Evolutionary conservation across 92 coral and sea anemone species (phyloP), one percentile per base, ranked within the genome.

Genomic region (Phenganax stokvisi): DNA sequence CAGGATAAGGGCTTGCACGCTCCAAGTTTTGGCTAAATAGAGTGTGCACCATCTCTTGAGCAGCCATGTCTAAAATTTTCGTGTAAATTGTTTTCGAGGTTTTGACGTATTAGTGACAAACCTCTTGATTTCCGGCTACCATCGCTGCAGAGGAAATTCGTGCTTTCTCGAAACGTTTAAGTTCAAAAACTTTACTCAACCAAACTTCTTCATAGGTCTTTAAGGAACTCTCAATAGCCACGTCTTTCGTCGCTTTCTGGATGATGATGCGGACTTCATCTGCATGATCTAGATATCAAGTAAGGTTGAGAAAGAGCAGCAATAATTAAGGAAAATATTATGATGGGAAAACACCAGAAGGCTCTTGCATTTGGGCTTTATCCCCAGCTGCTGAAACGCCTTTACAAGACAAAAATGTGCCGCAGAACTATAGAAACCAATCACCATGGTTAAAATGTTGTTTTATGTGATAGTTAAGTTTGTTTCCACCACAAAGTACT

Each of bases 191-290:
- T 85, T 96, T 96, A 83, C 99, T 96, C 80, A 96, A 76, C 99
- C 99, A 96, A 58, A 96, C 99, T 76, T 96, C 99, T 78, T 96
- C 99, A 58, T 96, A 96, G 10, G 99, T 96, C 83, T 90, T 96
- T 12, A 96, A 87, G 16, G 99, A 92, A 75, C 96, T 92, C 84
- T 96, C 99, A 53, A 96, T 96, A 44, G 97, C 99, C 65, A 96
- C 97, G 85, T 96, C 99, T 84, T 96, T 96, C 12, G 99, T 87
- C 15, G 99, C 99, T 71, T 93, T 87, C 81, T 92, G 99, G 80
- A 96, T 96, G 71, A 96, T 96, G 80, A 96, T 87, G 69, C 97
- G 92, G 9, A 96, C 99, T 82, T 96, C 99, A 11, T 96, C 99
- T 7, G 94, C 96, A 81, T 96, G 97, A 78, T 92, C 99, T 96